phyloP scores from a whole-genome alignment of 2,113 vertebrate species.

The Tamias sibiricus region DNA sequence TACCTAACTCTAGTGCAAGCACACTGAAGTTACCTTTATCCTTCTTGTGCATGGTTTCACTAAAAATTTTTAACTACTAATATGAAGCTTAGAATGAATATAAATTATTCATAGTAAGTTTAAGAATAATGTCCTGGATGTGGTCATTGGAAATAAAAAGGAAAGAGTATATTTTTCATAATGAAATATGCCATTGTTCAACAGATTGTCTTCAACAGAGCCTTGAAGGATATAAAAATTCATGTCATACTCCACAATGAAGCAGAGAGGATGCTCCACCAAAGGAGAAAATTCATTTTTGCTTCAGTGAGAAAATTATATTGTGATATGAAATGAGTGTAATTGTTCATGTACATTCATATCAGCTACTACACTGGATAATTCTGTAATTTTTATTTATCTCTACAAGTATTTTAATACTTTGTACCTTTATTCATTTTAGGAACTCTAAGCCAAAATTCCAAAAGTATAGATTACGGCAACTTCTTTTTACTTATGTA shows the following conservation, averaged over 20 bases:
- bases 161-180: constrained; percentile 56
- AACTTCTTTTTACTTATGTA: constrained; percentile 32
- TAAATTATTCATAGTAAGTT: constrained; percentile 53
- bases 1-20: background rate
- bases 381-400: constrained; percentile 60
- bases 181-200: constrained; percentile 39
- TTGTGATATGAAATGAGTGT: constrained; percentile 58
- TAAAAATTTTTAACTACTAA: constrained; percentile 19
- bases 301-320: constrained; percentile 71
- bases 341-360: constrained; percentile 57
- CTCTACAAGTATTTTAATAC: constrained; percentile 30
- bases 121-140: constrained; percentile 55
- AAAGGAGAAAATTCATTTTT: constrained; percentile 76
- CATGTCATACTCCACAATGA: constrained; percentile 54
- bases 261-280: constrained; percentile 54
- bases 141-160: constrained; percentile 62
- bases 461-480: background rate
- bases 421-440: constrained; percentile 48
- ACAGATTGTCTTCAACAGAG: constrained; percentile 44
- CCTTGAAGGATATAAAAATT: constrained; percentile 69
- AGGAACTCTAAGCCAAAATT: constrained; percentile 52
- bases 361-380: constrained; percentile 8
- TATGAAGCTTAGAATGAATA: constrained; percentile 42
- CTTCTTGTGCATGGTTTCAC: background rate
- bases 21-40: background rate